Percentiles rank a stretch among this genome's conserved stretches.
These are phyloP conservation scores for Astropecten irregularis DNA, from an alignment of 53 echinoderm and acorn worm species.

Conservation along the genomic window DNA sequence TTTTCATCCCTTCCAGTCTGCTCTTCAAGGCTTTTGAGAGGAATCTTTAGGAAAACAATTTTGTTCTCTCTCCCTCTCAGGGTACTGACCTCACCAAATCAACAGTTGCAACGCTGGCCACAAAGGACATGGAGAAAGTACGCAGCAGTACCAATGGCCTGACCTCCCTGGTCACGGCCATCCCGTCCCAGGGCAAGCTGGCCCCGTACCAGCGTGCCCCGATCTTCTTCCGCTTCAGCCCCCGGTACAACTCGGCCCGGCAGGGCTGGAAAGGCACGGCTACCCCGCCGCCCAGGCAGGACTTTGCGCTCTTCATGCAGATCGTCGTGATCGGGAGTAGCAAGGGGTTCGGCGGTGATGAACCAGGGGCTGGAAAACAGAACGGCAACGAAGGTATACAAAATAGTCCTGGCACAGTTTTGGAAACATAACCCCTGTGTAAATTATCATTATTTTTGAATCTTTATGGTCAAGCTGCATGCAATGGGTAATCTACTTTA, in stretches of 20 bases:
- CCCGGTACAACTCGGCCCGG: slow-evolving; percentile 81
- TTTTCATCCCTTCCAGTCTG: too few species aligned
- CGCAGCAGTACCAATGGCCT: slow-evolving; percentile 68
- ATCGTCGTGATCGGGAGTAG: slow-evolving; percentile 90
- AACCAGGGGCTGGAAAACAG: slow-evolving; percentile 20
- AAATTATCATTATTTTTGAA: too few species aligned
- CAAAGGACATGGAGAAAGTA: slow-evolving; percentile 71
- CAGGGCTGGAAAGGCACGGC: slow-evolving; percentile 94
- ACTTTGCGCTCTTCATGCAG: slow-evolving; percentile 96
- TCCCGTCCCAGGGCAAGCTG: slow-evolving; percentile 89
- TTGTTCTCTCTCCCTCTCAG: too few species aligned
- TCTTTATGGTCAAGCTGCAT: too few species aligned
- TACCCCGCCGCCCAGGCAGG: slow-evolving; percentile 89
- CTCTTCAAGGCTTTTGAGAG: too few species aligned
- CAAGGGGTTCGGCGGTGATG: slow-evolving; percentile 65
- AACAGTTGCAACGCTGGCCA: slow-evolving; percentile 88
- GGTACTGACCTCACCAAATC: slow-evolving; percentile 95
- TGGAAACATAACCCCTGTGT: too few species aligned
- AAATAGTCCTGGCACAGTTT: too few species aligned
- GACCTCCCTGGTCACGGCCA: slow-evolving; percentile 84
- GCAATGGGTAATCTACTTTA: too few species aligned
- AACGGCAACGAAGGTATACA: slow-evolving; percentile 71
- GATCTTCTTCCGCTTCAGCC: slow-evolving; percentile 94
- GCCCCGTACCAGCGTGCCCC: slow-evolving; percentile 86
- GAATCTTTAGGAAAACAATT: too few species aligned